Evolutionary conservation across 2,888 invertebrate genomes (phyloP), one percentile per base, ranked within the genome.

Genomic region (Siphlonurus alternatus): DNA sequence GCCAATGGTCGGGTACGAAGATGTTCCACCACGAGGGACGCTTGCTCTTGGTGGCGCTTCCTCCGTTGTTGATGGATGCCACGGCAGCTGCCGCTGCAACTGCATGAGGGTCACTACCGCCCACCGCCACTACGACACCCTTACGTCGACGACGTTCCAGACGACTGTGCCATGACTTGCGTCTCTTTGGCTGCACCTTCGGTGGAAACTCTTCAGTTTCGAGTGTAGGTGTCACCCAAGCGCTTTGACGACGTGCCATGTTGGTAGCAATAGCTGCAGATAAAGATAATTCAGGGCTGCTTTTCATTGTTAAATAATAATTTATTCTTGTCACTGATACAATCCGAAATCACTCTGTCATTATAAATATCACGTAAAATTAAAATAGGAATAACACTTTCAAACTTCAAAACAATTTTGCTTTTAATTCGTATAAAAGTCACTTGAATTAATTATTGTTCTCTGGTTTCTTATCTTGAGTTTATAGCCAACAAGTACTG

Each of bases 1-100:
- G 67, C 67, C 67, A 69, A 59, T 69, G 67, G 71, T 91, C 89
- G 62, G 88, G 86, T 60, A 87, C 86, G 74, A 91, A 89, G 68
- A 90, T 88, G 75, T 89, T 90, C 91, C 91, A 92, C 91, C 91
- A 92, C 53, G 89, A 90, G 53, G 86, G 85, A 67, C 89, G 79
- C 74, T 89, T 89, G 74, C 88, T 84, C 56, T 62, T 61, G 15
- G 10, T 7, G 15, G 59, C 19, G 15, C 19, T 18, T 18, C 1
- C n/a, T 59, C 59, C 22, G n/a, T 10, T 15, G 23, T 61, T 61
- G 20, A 61, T 22, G 23, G n/a, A 19, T 1, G 59, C 7, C n/a
- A 59, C 2, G 23, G 38, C 38, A 24, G n/a, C 38, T 10, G 7
- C 38, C 3, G n/a, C 61, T 5, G 61, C 25, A 61, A 10, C 20